phyloP scores from a whole-genome alignment of 2,797 vertebrate genomes.

The Acanthurus leucopareius region DNA sequence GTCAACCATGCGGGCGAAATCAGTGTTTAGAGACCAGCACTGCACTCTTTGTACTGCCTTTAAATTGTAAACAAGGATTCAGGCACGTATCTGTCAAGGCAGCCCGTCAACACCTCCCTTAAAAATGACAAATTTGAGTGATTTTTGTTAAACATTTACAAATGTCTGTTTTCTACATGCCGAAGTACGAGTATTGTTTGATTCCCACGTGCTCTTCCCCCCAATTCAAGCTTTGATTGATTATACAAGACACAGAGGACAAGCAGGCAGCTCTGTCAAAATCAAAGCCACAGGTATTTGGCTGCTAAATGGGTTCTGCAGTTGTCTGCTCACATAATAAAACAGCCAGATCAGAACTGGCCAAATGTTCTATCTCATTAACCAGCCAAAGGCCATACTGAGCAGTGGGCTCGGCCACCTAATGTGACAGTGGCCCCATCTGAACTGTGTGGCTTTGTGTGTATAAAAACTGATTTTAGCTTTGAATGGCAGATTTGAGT shows the following conservation, averaged over 20 bases:
- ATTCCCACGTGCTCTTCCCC: conserved; percentile 7
- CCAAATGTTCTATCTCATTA: conserved; percentile 75
- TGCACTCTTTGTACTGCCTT: conserved; percentile 9
- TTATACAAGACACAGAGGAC: conserved; percentile 32
- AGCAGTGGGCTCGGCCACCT: conserved; percentile 49
- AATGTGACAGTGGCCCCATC: conserved; percentile 33
- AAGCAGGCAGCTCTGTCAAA: conserved; percentile 58
- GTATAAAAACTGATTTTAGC: conserved; percentile 6
- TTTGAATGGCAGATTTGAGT: conserved; percentile 15
- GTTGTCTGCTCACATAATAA: conserved; percentile 71
- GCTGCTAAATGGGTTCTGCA: conserved; percentile 69
- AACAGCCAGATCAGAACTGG: conserved; percentile 68
- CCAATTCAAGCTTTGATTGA: conserved; percentile 55
- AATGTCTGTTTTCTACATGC: neutral
- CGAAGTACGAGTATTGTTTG: neutral
- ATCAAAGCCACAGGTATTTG: conserved; percentile 73
- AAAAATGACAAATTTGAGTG: neutral
- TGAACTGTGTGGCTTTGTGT: conserved; percentile 25
- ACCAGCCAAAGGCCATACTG: conserved; percentile 67
- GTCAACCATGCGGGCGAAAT: conserved; percentile 33
- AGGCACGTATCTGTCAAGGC: conserved; percentile 39
- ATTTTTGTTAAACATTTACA: conserved; percentile 23
- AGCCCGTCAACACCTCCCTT: conserved; percentile 1
- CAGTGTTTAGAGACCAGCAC: conserved; percentile 32
- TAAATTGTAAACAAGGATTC: conserved; percentile 34